These are phyloP conservation scores for Lanius ludovicianus DNA, from an alignment of 2,113 vertebrate genomes.

Conservation along the genomic window DNA sequence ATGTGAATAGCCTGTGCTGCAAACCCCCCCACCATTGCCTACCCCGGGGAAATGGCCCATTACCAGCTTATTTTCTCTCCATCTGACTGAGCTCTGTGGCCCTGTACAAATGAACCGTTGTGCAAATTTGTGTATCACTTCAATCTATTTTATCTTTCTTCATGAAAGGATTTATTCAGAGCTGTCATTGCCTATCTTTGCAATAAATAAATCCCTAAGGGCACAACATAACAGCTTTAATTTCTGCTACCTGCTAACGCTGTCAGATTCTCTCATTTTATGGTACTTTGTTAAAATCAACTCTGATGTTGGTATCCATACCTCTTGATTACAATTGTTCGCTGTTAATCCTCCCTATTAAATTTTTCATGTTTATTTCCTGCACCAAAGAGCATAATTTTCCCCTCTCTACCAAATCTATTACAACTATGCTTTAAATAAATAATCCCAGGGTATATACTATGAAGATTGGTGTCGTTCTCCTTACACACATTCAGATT, in stretches of 20 bases:
- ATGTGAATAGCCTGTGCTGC: background rate
- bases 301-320: background rate
- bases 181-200: background rate
- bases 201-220: conserved; percentile 19
- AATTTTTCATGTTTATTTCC: background rate
- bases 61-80: conserved; percentile 7
- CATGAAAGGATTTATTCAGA: background rate
- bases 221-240: background rate
- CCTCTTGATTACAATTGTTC: background rate
- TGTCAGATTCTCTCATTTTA: conserved; percentile 12
- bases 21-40: background rate
- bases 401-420: background rate
- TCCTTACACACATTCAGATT: background rate
- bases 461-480: background rate
- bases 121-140: background rate
- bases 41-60: background rate
- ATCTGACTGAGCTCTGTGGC: conserved; percentile 18
- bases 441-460: background rate
- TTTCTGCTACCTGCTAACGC: conserved; percentile 7
- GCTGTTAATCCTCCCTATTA: background rate
- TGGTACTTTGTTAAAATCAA: background rate
- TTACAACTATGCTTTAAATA: background rate
- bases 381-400: background rate
- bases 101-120: conserved; percentile 3
- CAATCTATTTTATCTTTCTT: conserved; percentile 16